These are phyloP conservation scores for Salvelinus alpinus DNA, from an alignment of 2,113 vertebrate species.

Conservation along the genomic window DNA sequence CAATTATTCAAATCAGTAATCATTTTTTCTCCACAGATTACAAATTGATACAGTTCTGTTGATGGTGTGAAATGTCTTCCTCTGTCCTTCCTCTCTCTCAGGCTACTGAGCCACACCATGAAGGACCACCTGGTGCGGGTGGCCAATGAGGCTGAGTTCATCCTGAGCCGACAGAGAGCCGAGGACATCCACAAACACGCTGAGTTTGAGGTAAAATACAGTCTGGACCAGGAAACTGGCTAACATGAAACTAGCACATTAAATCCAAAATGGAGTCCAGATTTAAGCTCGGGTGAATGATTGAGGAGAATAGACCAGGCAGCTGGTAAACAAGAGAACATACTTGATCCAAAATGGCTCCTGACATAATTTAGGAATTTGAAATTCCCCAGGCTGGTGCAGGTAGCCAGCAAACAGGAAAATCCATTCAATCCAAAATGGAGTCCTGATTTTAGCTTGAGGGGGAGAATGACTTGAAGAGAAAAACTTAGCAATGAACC, in stretches of 20 bases:
- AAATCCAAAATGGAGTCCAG: not conserved
- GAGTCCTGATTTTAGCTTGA: not conserved
- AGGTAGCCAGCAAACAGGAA: not conserved
- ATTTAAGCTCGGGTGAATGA: not conserved
- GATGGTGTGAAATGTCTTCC: conserved; percentile 15
- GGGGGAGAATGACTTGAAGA: not conserved
- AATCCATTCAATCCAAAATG: not conserved
- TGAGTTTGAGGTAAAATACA: conserved; percentile 90
- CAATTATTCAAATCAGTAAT: too few species aligned
- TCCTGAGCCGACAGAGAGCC: conserved; percentile 92
- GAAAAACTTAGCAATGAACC: not conserved
- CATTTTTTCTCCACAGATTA: not conserved
- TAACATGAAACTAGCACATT: too few species aligned
- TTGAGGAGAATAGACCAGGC: not conserved
- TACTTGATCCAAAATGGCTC: not conserved
- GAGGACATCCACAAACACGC: conserved; percentile 97
- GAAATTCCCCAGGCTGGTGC: not conserved
- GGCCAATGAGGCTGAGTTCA: conserved; percentile 98
- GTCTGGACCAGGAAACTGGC: not conserved
- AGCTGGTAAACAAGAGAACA: not conserved
- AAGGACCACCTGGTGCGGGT: conserved; percentile 98
- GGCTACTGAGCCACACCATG: conserved; percentile 97
- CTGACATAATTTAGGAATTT: not conserved
- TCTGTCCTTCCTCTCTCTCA: conserved; percentile 48
- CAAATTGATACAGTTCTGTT: conserved; percentile 3